phyloP scores from a whole-genome alignment of 2,888 invertebrate species.

The Dryomyza anilis region DNA sequence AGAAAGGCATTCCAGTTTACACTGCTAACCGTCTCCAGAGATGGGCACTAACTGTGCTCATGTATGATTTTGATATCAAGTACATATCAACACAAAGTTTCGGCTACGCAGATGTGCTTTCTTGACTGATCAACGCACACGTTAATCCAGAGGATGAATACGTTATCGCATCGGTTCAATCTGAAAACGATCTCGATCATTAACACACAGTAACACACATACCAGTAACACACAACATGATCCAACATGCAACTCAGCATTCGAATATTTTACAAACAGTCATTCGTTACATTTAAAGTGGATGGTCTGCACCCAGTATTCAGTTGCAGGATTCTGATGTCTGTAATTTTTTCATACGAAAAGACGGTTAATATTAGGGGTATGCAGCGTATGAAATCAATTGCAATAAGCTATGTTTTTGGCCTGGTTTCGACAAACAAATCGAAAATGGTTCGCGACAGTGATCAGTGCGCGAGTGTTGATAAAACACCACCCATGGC shows the following conservation, averaged over 20 bases:
- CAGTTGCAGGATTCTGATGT: background rate
- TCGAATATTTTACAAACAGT: background rate
- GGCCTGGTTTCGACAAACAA: slow-evolving; percentile 28
- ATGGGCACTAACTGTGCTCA: slow-evolving; percentile 32
- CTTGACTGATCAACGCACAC: background rate
- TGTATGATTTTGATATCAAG: background rate
- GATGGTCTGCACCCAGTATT: background rate
- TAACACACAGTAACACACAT: no score
- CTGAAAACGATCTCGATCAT: background rate
- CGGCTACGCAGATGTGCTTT: background rate
- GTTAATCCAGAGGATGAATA: background rate
- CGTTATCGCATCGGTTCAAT: background rate
- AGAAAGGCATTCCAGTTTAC: no score
- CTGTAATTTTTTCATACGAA: background rate
- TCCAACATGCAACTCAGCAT: background rate
- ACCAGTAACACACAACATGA: background rate
- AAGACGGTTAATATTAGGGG: background rate
- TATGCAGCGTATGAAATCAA: slow-evolving; percentile 26
- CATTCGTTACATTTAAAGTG: background rate
- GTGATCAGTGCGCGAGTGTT: no score
- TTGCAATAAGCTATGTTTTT: slow-evolving; percentile 35
- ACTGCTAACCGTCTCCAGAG: no score
- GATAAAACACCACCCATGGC: no score
- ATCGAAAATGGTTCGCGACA: no score
- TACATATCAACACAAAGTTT: background rate